Conservation (phyloP, 1,140 invertebrate genomes). For the Cephus cinctus region DNA sequence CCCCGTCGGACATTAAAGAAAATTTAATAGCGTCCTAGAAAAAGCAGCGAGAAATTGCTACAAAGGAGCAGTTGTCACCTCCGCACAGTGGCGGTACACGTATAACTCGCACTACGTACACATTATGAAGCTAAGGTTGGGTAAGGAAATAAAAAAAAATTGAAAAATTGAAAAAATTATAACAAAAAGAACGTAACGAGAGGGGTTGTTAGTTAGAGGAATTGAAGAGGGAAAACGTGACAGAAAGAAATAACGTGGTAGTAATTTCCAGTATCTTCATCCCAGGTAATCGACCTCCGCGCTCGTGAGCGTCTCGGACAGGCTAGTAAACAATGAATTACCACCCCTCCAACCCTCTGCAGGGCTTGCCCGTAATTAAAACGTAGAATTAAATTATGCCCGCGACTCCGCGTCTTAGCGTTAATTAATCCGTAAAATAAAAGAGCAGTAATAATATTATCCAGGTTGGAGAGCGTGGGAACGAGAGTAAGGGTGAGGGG, state of each 20-base stretch:
- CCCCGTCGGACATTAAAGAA: too few species aligned
- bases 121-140: too few species aligned
- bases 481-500: background rate
- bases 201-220: too few species aligned
- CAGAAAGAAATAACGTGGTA: background rate
- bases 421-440: constrained; percentile 26
- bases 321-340: constrained; percentile 5
- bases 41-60: too few species aligned
- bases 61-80: too few species aligned
- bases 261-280: background rate
- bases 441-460: constrained; percentile 20
- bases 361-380: constrained; percentile 22
- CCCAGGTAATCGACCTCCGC: background rate
- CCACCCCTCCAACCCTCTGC: background rate
- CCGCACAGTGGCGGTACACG: too few species aligned
- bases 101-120: too few species aligned
- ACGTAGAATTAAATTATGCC: constrained; percentile 22
- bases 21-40: too few species aligned
- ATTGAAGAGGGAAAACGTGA: too few species aligned
- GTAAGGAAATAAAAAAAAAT: background rate
- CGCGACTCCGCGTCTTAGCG: constrained; percentile 18
- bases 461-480: constrained; percentile 7
- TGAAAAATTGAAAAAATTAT: background rate
- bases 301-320: background rate
- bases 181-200: too few species aligned